Evolutionary conservation across 2,113 vertebrate genomes (phyloP).

Genomic region (Myotis lucifugus): DNA sequence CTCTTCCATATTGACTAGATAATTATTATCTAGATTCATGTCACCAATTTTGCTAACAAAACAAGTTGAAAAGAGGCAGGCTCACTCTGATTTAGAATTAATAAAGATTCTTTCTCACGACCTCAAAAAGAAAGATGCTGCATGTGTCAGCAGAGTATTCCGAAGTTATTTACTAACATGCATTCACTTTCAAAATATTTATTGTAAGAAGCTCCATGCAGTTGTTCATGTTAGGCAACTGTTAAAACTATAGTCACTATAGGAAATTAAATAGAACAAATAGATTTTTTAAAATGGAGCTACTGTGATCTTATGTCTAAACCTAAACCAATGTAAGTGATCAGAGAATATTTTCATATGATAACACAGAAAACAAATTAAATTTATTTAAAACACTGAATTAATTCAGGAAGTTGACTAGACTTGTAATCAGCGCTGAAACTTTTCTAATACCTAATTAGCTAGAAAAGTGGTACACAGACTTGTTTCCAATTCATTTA

Average conservation of each 20-base stretch:
- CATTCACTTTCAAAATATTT: slow-evolving; percentile 19
- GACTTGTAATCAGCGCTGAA: slow-evolving; percentile 42
- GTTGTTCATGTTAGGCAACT: not conserved
- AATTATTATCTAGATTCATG: slow-evolving; percentile 36
- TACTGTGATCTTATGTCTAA: not conserved
- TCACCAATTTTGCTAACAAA: not conserved
- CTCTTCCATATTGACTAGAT: slow-evolving; percentile 19
- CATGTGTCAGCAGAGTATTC: not conserved
- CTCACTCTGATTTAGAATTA: not conserved
- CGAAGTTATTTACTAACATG: not conserved
- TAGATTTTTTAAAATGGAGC: not conserved
- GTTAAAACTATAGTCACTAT: not conserved
- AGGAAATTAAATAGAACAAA: slow-evolving; percentile 31
- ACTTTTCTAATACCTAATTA: slow-evolving; percentile 66
- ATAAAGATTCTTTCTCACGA: not conserved
- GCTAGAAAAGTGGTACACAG: slow-evolving; percentile 23
- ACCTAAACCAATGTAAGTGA: not conserved
- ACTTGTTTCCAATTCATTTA: slow-evolving; percentile 54
- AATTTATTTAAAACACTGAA: slow-evolving; percentile 37
- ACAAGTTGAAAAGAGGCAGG: slow-evolving; percentile 30
- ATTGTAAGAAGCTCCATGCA: not conserved
- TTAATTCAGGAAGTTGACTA: slow-evolving; percentile 49
- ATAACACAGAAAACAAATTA: slow-evolving; percentile 14
- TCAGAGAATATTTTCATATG: not conserved
- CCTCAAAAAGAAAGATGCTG: not conserved